A percentile compares a stretch with the other conserved stretches of the same genome.
Evolutionary conservation across 1,140 invertebrate genomes (phyloP).

Genomic region (Drosophila nigromelanica): DNA sequence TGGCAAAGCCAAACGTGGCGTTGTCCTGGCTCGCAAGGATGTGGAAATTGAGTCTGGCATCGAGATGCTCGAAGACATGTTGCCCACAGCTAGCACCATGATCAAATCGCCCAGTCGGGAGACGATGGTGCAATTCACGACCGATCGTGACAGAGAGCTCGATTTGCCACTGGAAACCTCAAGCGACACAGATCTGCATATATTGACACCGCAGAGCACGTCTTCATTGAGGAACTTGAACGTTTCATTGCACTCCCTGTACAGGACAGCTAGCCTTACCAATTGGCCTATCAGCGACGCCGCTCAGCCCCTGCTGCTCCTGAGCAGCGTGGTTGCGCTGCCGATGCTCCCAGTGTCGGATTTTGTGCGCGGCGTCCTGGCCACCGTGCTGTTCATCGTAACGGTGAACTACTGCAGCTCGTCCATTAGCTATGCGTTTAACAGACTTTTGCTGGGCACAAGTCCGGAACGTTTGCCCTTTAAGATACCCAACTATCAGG

Average conservation of each 20-base stretch:
- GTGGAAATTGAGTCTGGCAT: slow-evolving; percentile 82
- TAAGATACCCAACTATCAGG: slow-evolving; percentile 71
- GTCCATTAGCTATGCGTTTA: slow-evolving; percentile 35
- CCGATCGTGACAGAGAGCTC: neutral
- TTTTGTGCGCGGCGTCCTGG: slow-evolving; percentile 79
- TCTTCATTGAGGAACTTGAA: neutral
- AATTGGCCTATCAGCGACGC: slow-evolving; percentile 22
- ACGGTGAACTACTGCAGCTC: slow-evolving; percentile 51
- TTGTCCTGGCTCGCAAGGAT: slow-evolving; percentile 72
- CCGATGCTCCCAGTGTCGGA: slow-evolving; percentile 68
- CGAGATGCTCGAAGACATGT: slow-evolving; percentile 74
- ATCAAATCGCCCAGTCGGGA: neutral
- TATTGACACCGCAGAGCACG: too few relatives aligned
- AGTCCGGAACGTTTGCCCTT: slow-evolving; percentile 63
- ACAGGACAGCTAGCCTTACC: slow-evolving; percentile 2
- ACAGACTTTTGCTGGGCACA: slow-evolving; percentile 34
- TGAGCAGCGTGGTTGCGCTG: slow-evolving; percentile 37
- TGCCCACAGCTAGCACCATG: slow-evolving; percentile 29
- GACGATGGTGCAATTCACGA: neutral
- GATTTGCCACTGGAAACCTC: slow-evolving; percentile 5
- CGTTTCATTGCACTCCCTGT: neutral
- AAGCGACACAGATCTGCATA: neutral
- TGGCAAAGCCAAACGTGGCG: slow-evolving; percentile 56
- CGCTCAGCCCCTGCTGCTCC: slow-evolving; percentile 35
- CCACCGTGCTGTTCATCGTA: slow-evolving; percentile 64